A percentile compares a stretch with the other conserved stretches of the same genome.
These are phyloP conservation scores for Eugnorisma glareosa DNA, from an alignment of 2,888 invertebrate genomes.

Conservation along the genomic window DNA sequence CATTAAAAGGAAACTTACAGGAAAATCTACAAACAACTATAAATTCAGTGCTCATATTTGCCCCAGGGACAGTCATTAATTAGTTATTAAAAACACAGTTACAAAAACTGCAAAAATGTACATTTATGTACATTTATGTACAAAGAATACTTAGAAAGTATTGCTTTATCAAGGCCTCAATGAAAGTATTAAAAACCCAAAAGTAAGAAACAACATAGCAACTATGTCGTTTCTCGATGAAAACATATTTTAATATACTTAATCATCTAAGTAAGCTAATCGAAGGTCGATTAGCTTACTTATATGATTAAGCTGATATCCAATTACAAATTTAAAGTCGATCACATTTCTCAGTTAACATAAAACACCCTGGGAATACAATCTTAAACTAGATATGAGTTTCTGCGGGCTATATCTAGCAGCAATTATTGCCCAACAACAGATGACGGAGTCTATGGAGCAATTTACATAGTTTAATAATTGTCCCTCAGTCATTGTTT, in stretches of 20 bases:
- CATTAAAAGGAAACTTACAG: too few relatives aligned
- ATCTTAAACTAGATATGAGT: not conserved
- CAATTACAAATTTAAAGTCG: conserved; percentile 8
- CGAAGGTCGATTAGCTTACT: too few relatives aligned
- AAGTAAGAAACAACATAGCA: too few relatives aligned
- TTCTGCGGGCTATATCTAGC: not conserved
- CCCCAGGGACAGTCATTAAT: too few relatives aligned
- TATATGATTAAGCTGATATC: too few relatives aligned
- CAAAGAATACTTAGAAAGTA: not conserved
- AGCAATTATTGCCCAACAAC: not conserved
- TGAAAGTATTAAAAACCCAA: too few relatives aligned
- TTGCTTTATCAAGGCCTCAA: too few relatives aligned
- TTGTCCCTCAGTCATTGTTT: not conserved
- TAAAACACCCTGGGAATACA: not conserved
- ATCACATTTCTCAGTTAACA: not conserved
- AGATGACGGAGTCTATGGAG: not conserved
- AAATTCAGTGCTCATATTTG: too few relatives aligned
- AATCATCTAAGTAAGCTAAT: too few relatives aligned
- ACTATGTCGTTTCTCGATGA: not conserved
- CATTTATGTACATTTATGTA: not conserved
- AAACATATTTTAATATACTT: not conserved
- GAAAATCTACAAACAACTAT: too few relatives aligned
- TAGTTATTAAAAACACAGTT: too few relatives aligned
- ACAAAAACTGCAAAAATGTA: too few relatives aligned
- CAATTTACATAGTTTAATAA: conserved; percentile 4